Base-by-base conservation (phyloP, 2,888 invertebrate species). In the Lymantria dispar region DNA sequence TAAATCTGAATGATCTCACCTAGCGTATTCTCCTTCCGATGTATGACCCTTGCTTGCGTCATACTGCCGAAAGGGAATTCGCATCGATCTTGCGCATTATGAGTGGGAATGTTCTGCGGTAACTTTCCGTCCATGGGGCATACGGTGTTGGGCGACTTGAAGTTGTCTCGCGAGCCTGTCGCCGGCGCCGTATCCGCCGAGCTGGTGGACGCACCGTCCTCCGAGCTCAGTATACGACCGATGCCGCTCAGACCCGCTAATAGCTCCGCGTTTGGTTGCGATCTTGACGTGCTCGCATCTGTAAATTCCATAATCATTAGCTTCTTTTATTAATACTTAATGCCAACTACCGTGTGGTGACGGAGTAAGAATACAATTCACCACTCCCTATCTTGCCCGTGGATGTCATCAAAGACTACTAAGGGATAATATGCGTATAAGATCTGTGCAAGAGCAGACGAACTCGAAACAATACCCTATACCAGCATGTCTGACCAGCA, bases 21-120 rank as follows among this genome's bases (percentile, higher is more conserved):
- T 68, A 93, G 70, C 40, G 93, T 92, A 60, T 93, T 92, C 76
- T 93, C 95, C 72, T 95, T 94, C 72, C 94, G 93, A 74, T 97
- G 96, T 86, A 97, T 95, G 45, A 97, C 96, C 81, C 97, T 94
- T 58, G 96, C 96, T 77, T 96, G 96, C 43, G 97, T 96, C 97
- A 98, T 97, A 83, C 97, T 97, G 73, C 96, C 96, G 82, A 97
- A 97, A 40, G 97, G 97, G 87, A 95, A 97, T 76, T 94, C 93
- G 74, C 93, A 89, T 0, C 79, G 94, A 92, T 81, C 95, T 88
- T 46, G 52, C 36, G 87, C 75, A 13, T 84, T 76, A 38, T 89
- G 91, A 56, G 85, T 93, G 85, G 83, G 93, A 69, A 92, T 91
- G 80, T 87, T 92, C 65, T 91, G 91, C 67, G 93, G 91, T 70